These are phyloP conservation scores for Halisarca cf. caerulea DNA, from an alignment of 37 sponge, comb jelly and placozoan species.

Conservation along the genomic window DNA sequence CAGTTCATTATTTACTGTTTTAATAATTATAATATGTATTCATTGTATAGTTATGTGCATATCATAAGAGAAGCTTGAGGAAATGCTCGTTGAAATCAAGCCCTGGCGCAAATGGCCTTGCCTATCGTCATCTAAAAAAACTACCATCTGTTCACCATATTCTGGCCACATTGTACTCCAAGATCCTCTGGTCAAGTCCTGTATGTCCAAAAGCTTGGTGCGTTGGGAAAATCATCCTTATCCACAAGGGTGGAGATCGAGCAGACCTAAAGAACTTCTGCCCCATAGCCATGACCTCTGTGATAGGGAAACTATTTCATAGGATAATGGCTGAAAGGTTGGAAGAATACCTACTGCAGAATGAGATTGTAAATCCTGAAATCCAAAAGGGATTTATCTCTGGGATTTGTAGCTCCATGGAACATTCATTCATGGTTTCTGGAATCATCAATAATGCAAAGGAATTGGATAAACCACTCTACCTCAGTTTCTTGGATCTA, in stretches of 20 bases:
- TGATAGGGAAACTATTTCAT: neutral
- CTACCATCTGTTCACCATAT: constrained; percentile 40
- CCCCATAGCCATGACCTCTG: neutral
- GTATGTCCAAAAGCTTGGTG: constrained; percentile 28
- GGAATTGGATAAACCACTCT: constrained; percentile 2
- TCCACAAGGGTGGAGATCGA: neutral
- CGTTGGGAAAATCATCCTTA: constrained; percentile 23
- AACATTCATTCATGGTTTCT: constrained; percentile 28
- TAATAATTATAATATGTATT: too few species aligned
- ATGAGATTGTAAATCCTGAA: neutral
- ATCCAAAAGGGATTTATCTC: constrained; percentile 37
- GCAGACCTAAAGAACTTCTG: neutral
- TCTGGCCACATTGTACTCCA: constrained; percentile 49
- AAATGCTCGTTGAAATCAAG: constrained; percentile 35
- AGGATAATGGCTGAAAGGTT: constrained; percentile 3
- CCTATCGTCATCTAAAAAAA: constrained; percentile 42
- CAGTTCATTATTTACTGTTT: too few species aligned
- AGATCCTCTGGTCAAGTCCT: constrained; percentile 22
- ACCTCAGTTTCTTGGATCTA: constrained; percentile 26
- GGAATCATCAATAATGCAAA: constrained; percentile 40
- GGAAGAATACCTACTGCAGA: constrained; percentile 11
- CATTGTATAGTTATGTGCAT: too few species aligned
- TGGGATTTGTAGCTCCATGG: constrained; percentile 10
- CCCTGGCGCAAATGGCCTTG: constrained; percentile 41
- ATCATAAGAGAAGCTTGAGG: constrained; percentile 7